Evolutionary conservation across 2,888 invertebrate species (phyloP).

Genomic region (Trissonchulus latispiculum): DNA sequence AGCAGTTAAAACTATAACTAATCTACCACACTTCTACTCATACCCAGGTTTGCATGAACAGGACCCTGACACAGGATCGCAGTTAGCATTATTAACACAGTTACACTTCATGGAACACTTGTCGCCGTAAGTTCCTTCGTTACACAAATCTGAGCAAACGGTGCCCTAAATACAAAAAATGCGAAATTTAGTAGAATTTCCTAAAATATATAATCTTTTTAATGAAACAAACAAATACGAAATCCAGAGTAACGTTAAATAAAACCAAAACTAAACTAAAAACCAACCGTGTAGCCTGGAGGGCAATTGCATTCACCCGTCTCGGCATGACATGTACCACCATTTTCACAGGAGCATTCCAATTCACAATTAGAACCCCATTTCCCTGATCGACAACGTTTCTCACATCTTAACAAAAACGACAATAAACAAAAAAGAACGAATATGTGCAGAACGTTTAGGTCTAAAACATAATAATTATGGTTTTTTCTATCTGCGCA

Average conservation of each 20-base stretch:
- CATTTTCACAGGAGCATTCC: constrained; percentile 26
- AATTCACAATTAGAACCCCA: constrained; percentile 25
- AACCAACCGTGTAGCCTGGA: constrained; percentile 26
- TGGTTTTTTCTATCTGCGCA: too few species aligned
- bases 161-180: constrained; percentile 31
- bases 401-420: too few species aligned
- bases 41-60: constrained; percentile 44
- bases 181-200: too few species aligned
- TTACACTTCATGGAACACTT: constrained; percentile 39
- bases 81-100: constrained; percentile 43
- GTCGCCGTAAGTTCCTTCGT: constrained; percentile 40
- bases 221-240: too few species aligned
- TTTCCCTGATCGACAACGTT: constrained; percentile 24
- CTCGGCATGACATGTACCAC: constrained; percentile 65
- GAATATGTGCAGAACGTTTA: too few species aligned
- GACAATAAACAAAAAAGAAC: too few species aligned
- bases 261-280: too few species aligned
- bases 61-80: constrained; percentile 48
- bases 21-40: too few species aligned
- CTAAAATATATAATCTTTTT: too few species aligned
- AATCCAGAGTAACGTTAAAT: too few species aligned
- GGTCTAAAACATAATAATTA: too few species aligned
- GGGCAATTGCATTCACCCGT: constrained; percentile 59
- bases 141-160: constrained; percentile 42
- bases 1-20: too few species aligned